A percentile compares a stretch with the other conserved stretches of the same genome.
These are phyloP conservation scores for Oryctes rhinoceros DNA, from an alignment of 1,140 invertebrate species.

Conservation along the genomic window DNA sequence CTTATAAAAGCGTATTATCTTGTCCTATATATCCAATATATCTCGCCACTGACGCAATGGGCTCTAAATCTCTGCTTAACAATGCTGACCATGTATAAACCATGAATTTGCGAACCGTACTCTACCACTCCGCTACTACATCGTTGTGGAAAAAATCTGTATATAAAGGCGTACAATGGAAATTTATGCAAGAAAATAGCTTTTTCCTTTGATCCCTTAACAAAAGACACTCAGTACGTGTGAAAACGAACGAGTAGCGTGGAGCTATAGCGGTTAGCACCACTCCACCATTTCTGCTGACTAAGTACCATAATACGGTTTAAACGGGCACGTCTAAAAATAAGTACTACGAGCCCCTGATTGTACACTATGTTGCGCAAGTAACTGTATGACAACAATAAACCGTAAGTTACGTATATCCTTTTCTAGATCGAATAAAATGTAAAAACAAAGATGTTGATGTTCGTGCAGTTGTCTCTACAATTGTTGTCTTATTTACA, in stretches of 20 bases:
- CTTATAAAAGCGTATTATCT: slow-evolving; percentile 24
- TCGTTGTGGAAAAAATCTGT: background rate
- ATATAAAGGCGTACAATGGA: slow-evolving; percentile 29
- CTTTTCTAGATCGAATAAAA: no score
- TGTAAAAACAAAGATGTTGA: no score
- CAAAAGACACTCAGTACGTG: slow-evolving; percentile 35
- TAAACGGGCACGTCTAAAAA: slow-evolving; percentile 34
- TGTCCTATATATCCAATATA: slow-evolving; percentile 19
- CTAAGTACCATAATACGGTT: slow-evolving; percentile 36
- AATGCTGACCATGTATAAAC: slow-evolving; percentile 36
- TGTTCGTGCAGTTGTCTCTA: no score
- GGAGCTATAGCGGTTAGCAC: slow-evolving; percentile 22
- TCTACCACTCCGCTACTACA: slow-evolving; percentile 15
- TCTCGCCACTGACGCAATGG: slow-evolving; percentile 24
- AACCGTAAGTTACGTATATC: no score
- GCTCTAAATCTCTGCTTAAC: slow-evolving; percentile 24
- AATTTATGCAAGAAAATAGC: slow-evolving; percentile 37
- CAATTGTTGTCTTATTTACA: no score
- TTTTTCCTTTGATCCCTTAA: slow-evolving; percentile 35
- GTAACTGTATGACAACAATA: background rate
- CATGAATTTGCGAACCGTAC: slow-evolving; percentile 28
- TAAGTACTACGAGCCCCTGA: slow-evolving; percentile 13
- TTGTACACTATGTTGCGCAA: slow-evolving; percentile 6
- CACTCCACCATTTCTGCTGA: slow-evolving; percentile 31
- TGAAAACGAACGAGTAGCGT: slow-evolving; percentile 35